Evolutionary conservation across 2,888 invertebrate genomes (phyloP).

Genomic region (Strigamia transsilvanica): DNA sequence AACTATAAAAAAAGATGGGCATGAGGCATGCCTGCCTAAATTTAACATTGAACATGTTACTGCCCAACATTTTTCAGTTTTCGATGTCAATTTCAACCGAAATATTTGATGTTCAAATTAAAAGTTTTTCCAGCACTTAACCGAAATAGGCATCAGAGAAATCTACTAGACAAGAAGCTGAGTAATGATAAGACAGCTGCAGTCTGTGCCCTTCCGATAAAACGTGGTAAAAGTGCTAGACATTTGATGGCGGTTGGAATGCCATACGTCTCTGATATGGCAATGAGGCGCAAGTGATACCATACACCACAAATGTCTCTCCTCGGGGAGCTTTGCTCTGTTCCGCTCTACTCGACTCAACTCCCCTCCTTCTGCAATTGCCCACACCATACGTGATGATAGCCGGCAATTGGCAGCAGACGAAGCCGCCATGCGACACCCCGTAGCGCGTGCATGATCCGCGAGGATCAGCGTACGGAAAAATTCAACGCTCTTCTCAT

Average conservation of each 20-base stretch:
- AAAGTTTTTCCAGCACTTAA: too few species aligned
- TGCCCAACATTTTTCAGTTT: too few species aligned
- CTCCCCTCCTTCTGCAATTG: constrained; percentile 39
- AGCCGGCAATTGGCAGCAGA: constrained; percentile 46
- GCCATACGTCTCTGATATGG: constrained; percentile 48
- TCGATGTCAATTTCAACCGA: too few species aligned
- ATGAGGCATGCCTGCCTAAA: too few species aligned
- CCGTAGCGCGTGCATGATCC: constrained; percentile 32
- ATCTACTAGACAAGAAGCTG: not conserved
- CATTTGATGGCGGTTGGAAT: constrained; percentile 40
- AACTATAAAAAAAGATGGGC: too few species aligned
- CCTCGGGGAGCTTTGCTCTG: constrained; percentile 34
- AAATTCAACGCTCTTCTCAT: constrained; percentile 33
- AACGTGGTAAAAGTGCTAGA: constrained; percentile 19
- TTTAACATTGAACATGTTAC: too few species aligned
- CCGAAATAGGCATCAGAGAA: not conserved
- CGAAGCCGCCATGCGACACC: constrained; percentile 37
- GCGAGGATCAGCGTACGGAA: not conserved
- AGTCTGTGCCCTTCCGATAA: constrained; percentile 43
- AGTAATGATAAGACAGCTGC: constrained; percentile 22
- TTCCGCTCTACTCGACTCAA: constrained; percentile 31
- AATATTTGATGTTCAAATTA: too few species aligned
- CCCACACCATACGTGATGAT: constrained; percentile 48
- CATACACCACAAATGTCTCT: constrained; percentile 47
- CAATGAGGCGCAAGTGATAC: constrained; percentile 49